phyloP scores from a whole-genome alignment of 2,797 vertebrate genomes.

The Falco naumanni region DNA sequence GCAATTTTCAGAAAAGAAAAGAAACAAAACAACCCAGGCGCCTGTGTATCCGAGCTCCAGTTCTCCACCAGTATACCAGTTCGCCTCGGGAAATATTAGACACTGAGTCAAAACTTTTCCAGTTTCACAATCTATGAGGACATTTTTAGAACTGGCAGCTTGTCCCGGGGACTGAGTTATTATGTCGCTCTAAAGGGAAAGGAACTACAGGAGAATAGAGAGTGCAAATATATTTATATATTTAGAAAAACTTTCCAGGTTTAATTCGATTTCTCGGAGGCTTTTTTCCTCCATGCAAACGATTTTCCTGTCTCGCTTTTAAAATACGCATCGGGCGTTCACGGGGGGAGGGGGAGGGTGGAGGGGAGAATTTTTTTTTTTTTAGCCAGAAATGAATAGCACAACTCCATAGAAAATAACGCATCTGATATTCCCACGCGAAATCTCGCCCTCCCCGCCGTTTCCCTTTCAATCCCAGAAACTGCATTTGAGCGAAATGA shows the following conservation, averaged over 20 bases:
- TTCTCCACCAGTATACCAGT: not conserved
- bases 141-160: not conserved
- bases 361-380: not conserved
- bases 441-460: not conserved
- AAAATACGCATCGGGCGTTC: not conserved
- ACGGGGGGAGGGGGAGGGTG: rapidly evolving
- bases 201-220: not conserved
- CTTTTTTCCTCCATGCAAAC: not conserved
- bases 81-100: slow-evolving; percentile 74
- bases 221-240: not conserved
- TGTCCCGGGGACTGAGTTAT: not conserved
- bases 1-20: slow-evolving; percentile 68
- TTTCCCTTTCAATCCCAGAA: not conserved
- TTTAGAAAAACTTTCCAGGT: not conserved
- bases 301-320: not conserved
- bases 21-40: not conserved
- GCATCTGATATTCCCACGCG: not conserved
- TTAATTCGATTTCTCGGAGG: not conserved
- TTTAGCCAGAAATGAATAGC: not conserved
- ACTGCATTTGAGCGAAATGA: not conserved
- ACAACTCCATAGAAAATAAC: not conserved
- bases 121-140: not conserved
- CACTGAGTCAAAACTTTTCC: slow-evolving; percentile 45
- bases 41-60: slow-evolving; percentile 32
- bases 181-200: not conserved